Base-by-base conservation (phyloP, 2,113 vertebrate species). In the Mixornis gularis region DNA sequence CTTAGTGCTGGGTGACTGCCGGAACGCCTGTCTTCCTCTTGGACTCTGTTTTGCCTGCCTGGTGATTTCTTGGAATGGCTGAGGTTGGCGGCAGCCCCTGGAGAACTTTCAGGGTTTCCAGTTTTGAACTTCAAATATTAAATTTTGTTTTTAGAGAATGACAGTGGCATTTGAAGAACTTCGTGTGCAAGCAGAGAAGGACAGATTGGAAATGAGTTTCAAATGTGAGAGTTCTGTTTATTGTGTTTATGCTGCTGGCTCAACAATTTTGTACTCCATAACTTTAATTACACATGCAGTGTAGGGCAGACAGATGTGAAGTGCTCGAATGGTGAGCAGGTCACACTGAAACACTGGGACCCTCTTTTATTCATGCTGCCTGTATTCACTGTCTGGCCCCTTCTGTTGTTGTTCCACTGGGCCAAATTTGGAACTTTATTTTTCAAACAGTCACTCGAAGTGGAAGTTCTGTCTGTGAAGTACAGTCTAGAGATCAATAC, bases 151-250 rank as follows among this genome's bases (percentile, higher is more conserved):
- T 87, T 86, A 99, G 99, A 98, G 98, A 96, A 97, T 98, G 96
- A 95, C 98, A 87, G 86, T 89, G 91, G 98, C 98, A 58, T 99
- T 99, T 97, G 98, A 99, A 81, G 98, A 96, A 81, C 98, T 99
- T 95, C 97, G 94, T 74, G 55, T 97, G 65, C 98, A 97, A 97
- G 97, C 98, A 82, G 98, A 99, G 95, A 97, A 97, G 44, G 96
- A 98, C 89, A 98, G 97, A 91, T 41, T 97, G 89, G 98, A 99
- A 94, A 97, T 98, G 97, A 94, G 95, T 87, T 97, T 97, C 85
- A 98, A 97, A 90, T 74, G 98, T 98, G 95, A 92, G 97, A 49
- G 87, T 91, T 52, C 41, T 89, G 22, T 78, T 94, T 25, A 10
- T 71, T 62, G 6, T 32, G 14, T 68, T 79, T n/a, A 17, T 87